Evolutionary conservation across 2,797 vertebrate genomes (phyloP).

Genomic region (Nasua narica): DNA sequence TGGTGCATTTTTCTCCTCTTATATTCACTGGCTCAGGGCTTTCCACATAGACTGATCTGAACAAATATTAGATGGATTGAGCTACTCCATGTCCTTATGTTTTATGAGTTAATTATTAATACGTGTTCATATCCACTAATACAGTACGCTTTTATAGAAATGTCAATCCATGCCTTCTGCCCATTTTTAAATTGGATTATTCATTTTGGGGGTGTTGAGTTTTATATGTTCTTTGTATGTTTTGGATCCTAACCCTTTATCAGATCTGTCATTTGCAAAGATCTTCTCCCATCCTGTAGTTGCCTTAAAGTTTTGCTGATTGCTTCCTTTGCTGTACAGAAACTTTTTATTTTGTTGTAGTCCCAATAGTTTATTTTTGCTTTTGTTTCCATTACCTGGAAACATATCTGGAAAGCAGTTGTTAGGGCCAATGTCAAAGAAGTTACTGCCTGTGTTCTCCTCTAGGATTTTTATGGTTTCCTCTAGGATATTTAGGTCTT

Average conservation of each 20-base stretch:
- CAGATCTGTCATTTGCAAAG: not conserved
- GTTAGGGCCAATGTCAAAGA: not conserved
- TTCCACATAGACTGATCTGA: not conserved
- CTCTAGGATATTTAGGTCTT: not conserved
- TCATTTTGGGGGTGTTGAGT: not conserved
- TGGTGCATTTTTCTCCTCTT: not conserved
- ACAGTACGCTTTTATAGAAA: not conserved
- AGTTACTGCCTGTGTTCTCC: not conserved
- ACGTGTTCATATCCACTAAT: not conserved
- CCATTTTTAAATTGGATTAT: not conserved
- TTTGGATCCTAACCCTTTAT: not conserved
- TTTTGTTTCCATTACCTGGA: not conserved
- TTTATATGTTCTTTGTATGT: not conserved
- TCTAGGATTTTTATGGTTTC: not conserved
- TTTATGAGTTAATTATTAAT: constrained; percentile 23
- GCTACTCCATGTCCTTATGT: not conserved
- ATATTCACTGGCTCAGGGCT: not conserved
- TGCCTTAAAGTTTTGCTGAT: not conserved
- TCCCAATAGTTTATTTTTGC: not conserved
- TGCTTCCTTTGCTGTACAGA: not conserved
- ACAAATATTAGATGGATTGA: not conserved
- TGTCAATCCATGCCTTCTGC: not conserved
- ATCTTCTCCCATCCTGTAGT: not conserved
- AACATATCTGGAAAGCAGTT: not conserved
- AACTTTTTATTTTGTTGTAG: not conserved